Evolutionary conservation across 2,113 vertebrate genomes (phyloP), one percentile per base, ranked within the genome.

Genomic region (Bambusicola thoracicus): DNA sequence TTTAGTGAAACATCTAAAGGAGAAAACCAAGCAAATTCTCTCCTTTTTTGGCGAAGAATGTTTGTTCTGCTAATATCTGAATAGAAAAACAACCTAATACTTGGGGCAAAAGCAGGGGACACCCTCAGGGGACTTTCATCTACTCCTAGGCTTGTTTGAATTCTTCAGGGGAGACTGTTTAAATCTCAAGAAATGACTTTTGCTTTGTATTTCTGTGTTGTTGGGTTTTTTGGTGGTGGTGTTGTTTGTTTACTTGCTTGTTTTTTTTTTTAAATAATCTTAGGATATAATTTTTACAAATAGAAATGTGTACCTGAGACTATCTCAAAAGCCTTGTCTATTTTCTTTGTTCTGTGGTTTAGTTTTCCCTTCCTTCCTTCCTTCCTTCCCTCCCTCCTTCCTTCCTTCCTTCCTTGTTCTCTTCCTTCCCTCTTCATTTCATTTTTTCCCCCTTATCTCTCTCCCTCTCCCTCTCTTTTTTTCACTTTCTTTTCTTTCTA

Each of bases 21-120:
- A 95, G 48, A 95, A 87, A 83, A 96, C 61, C 61, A 93, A 94
- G 95, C 43, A 96, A 96, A 89, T 56, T 79, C 68, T 95, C 78
- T 96, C 93, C 95, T 96, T 96, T 96, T 96, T 96, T 95, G 95
- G 96, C 80, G 92, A 92, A 94, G 93, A 95, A 95, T 94, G 88
- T 73, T 92, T 89, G 81, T 93, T 95, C 93, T 95, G 73, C 73
- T 94, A 94, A 92, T 84, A 94, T 93, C 85, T 94, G 80, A 90
- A 86, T 78, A 72, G n/a, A 86, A 93, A 96, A 96, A 84, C 90
- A 96, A 90, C 69, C 53, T 81, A 93, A 95, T 94, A 72, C 83
- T 94, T 96, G 83, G 76, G 88, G 83, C 40, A 94, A 93, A 95
- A 93, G 56, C 56, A 93, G 83, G 56, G 56, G 77, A 73, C 51